A percentile compares a stretch with the other conserved stretches of the same genome.
Evolutionary conservation across 2,888 invertebrate species (phyloP).

Genomic region (Harmothoe impar): DNA sequence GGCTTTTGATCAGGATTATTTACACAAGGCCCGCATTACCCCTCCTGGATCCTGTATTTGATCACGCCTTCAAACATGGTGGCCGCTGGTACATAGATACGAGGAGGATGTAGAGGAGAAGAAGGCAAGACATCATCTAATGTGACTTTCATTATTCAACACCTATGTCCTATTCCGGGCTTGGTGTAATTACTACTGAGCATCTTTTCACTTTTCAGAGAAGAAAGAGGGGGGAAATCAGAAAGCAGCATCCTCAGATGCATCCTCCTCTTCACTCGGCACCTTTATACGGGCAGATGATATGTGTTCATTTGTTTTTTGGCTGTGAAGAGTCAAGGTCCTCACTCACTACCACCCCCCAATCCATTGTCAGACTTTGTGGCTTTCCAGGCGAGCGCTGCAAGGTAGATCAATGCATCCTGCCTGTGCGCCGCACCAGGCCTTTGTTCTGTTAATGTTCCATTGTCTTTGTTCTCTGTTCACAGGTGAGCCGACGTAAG

Average conservation of each 20-base stretch:
- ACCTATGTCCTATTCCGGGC: constrained; percentile 8
- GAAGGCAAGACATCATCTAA: not conserved
- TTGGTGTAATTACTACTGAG: not conserved
- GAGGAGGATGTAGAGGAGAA: not conserved
- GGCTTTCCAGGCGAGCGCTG: not conserved
- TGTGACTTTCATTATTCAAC: not conserved
- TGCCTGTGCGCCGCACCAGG: not conserved
- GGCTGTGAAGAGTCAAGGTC: constrained; percentile 9
- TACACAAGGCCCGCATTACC: constrained; percentile 16
- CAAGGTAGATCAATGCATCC: constrained; percentile 5
- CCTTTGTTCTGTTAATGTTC: constrained; percentile 35
- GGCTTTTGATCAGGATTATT: not conserved
- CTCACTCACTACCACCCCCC: not conserved
- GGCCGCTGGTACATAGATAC: not conserved
- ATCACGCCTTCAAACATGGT: constrained; percentile 26
- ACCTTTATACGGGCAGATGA: constrained; percentile 7
- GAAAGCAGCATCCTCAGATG: constrained; percentile 11
- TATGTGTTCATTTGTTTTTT: constrained; percentile 33
- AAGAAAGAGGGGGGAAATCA: not conserved
- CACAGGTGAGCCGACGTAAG: constrained; percentile 27
- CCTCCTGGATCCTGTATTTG: not conserved
- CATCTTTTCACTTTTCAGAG: not conserved
- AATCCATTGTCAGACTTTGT: constrained; percentile 33
- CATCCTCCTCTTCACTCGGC: not conserved
- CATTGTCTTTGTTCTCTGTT: constrained; percentile 43